Evolutionary conservation across 2,797 vertebrate genomes (phyloP), one percentile per base, ranked within the genome.

Genomic region (Pterois miles): DNA sequence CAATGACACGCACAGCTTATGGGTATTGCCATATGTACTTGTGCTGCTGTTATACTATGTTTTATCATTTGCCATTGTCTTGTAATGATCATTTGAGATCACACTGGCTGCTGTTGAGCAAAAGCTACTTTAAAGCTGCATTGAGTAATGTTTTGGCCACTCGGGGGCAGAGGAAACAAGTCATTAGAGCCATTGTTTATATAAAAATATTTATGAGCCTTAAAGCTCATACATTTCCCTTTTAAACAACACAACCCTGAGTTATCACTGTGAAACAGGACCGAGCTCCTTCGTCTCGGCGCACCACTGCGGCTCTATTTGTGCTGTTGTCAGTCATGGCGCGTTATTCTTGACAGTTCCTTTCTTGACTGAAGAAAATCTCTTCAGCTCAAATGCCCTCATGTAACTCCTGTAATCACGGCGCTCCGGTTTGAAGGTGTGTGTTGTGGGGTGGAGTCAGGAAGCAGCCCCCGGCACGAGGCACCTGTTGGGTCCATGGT

Each of bases 401-500:
- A 33, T 23, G 8, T 85, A 68, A 58, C 70, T 84, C 67, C 56
- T 82, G 64, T 85, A 81, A 86, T 86, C 86, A 83, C 64, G 53
- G 69, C 72, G 60, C 66, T 69, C 34, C 1, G 48, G 40, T 57
- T 71, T 81, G 71, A 81, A 83, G 74, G 74, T 76, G 81, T 84
- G 84, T 83, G 81, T 80, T 71, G 22, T 27, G 50, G 78, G 85
- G 78, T 70, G 82, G 84, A 83, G 83, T 70, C 62, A 58, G 57
- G 75, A 71, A 53, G 79, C 76, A 70, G 84, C 89, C 88, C 81
- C 67, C 8, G 58, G 89, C 88, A 54, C 52, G 13, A 73, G 72
- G 82, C 90, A 92, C 89, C 89, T 91, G 85, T 80, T 82, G 79
- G 83, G 73, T 86, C 82, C 43, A 71, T 38, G 2, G 63, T 86